Base-by-base conservation (phyloP, 1,140 invertebrate genomes). In the Aphidius gifuensis region DNA sequence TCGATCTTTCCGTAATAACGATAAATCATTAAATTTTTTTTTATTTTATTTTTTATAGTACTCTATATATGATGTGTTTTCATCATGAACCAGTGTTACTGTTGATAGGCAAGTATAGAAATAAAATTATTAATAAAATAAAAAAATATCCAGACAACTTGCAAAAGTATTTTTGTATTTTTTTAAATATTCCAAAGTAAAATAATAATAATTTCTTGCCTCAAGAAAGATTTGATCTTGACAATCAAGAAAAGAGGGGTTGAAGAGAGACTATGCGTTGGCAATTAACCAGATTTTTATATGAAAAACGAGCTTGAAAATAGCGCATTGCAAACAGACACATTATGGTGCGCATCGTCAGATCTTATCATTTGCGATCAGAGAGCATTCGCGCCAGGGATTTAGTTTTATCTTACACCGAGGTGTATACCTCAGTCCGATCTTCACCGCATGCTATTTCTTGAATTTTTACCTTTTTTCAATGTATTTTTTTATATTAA, bases 1-100 rank as follows among this genome's bases (percentile, higher is more conserved):
- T 71, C 58, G 60, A 64, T 62, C 60, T 8, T 42, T 66, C 64
- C 62, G 62, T 68, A 67, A 68, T 70, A 67, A 72, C 71, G 67
- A 68, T 70, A 68, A 55, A 54, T 4, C 9, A 38, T 38, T 58
- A 48, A 58, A 51, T 60, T 54, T 46, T 44, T 46, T 55, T 38
- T 46, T 3, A 54, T 47, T 8, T 40, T 32, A 3, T 8, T 42
- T 11, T 38, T 16, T 16, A 16, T 16, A 16, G 1, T 16, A 16
- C 16, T 16, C 16, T 16, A 16, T 58, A 38, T 21, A 53, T 38
- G 23, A 39, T 38, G 7, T 46, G 9, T 32, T 32, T 32, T 32
- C 23, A 71, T 74, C 67, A 69, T 59, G 6, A 32, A n/a, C 48
- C 48, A n/a, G 16, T 11, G 48, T 32, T 16, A 45, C 61, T 64